Base-by-base conservation (phyloP, 2,797 vertebrate genomes). In the Sternarchorhynchus goeldii region DNA sequence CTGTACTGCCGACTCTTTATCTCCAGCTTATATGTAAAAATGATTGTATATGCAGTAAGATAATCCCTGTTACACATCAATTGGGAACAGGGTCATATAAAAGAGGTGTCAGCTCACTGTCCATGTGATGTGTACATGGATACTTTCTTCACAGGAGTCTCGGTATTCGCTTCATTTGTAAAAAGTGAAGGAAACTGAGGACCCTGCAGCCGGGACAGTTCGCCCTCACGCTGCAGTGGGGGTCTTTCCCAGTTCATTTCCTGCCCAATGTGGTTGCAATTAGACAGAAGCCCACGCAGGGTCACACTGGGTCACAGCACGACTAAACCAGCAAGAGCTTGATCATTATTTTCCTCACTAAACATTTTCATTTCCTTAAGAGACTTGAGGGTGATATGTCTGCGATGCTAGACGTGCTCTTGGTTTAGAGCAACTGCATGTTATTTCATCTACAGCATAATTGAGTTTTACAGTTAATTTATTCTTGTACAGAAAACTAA, bases 311-410 rank as follows among this genome's bases (percentile, higher is more conserved):
- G 73, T 68, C 81, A 71, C 45, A 10, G 18, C 41, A 65, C 67
- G 70, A 77, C 73, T 77, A 68, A 81, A 81, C 73, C 55, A 82
- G 68, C 45, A 34, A 68, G 29, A 66, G 70, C 76, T 53, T 32
- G 78, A 84, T 83, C 65, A 82, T 85, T 81, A 84, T 77, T 79
- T 80, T 57, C 56, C 29, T 34, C 25, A 58, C 76, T 71, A 81
- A 83, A 59, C 59, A 81, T 77, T 79, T 70, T 78, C 63, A 83
- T 81, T 79, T 82, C 82, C 82, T 71, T 71, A 57, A 57, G 18
- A 57, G 69, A 71, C 53, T 36, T 31, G 31, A 71, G 17, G 29
- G 31, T 25, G 34, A n/a, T 12, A 55, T 20, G 31, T 70, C 16
- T 56, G 18, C 18, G 31, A 58, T 34, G 62, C 45, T 53, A 20